phyloP scores from a whole-genome alignment of 2,797 vertebrate species.

The Tokudaia tokunoshimensis region DNA sequence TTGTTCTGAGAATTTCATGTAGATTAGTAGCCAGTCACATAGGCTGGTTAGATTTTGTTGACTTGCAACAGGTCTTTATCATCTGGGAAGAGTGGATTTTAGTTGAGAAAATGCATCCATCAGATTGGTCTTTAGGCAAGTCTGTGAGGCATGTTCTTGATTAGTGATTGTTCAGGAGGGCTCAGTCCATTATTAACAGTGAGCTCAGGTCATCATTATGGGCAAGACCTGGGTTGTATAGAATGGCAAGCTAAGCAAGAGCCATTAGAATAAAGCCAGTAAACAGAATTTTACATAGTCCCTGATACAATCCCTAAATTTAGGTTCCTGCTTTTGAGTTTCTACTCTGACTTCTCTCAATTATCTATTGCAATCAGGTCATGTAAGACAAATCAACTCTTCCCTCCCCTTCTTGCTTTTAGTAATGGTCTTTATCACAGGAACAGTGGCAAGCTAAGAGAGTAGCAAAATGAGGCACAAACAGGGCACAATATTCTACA shows the following conservation, averaged over 20 bases:
- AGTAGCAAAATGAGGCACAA: background rate
- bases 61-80: background rate
- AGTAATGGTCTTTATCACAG: background rate
- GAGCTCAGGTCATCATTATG: background rate
- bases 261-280: background rate
- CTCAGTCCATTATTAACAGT: background rate
- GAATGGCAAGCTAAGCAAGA: background rate
- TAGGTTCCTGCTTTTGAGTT: background rate
- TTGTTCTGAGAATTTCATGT: background rate
- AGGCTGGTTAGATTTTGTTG: background rate
- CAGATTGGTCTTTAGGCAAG: rapidly evolving
- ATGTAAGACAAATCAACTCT: background rate
- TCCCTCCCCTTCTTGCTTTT: background rate
- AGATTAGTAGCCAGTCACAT: background rate
- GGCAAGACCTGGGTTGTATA: background rate
- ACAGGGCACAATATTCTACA: background rate
- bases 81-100: background rate
- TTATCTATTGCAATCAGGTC: background rate
- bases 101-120: background rate
- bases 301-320: background rate
- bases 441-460: background rate
- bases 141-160: too few species aligned
- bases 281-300: background rate
- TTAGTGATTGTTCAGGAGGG: background rate
- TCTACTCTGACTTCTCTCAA: too few species aligned